Evolutionary conservation across 2,888 invertebrate species (phyloP).

Genomic region (Atrina japonica): DNA sequence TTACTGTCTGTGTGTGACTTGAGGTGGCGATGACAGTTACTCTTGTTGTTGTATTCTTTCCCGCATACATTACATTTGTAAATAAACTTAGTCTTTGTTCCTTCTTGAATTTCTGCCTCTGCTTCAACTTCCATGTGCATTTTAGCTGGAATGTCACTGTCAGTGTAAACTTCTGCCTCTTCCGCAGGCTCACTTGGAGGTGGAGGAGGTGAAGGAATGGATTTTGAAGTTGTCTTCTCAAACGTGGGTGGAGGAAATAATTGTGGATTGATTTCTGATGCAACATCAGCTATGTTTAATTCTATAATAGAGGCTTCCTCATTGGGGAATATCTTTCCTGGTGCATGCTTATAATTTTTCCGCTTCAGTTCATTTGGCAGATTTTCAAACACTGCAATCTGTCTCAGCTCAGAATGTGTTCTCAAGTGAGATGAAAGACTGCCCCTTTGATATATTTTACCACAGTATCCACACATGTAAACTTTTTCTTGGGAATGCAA

Average conservation of each 20-base stretch:
- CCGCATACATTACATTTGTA: slow-evolving; percentile 49
- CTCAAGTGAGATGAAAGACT: slow-evolving; percentile 37
- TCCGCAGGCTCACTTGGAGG: slow-evolving; percentile 11
- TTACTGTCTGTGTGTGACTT: slow-evolving; percentile 43
- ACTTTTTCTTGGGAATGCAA: slow-evolving; percentile 43
- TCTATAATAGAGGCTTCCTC: slow-evolving; percentile 44
- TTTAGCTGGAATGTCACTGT: slow-evolving; percentile 35
- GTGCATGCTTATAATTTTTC: slow-evolving; percentile 41
- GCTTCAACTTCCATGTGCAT: slow-evolving; percentile 46
- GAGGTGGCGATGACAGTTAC: slow-evolving; percentile 43
- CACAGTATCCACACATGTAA: slow-evolving; percentile 46
- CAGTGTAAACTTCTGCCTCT: slow-evolving; percentile 33
- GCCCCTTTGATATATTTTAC: slow-evolving; percentile 37
- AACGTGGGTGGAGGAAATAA: slow-evolving; percentile 17
- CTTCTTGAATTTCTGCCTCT: slow-evolving; percentile 42
- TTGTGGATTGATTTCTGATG: slow-evolving; percentile 34
- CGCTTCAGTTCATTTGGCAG: slow-evolving; percentile 42
- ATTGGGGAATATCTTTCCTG: slow-evolving; percentile 33
- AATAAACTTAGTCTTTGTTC: slow-evolving; percentile 38
- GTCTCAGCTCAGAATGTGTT: slow-evolving; percentile 41
- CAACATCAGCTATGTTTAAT: slow-evolving; percentile 39
- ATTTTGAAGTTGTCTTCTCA: neutral
- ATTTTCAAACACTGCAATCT: slow-evolving; percentile 48
- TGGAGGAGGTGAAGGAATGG: neutral
- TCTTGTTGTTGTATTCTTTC: slow-evolving; percentile 46